Evolutionary conservation across 1,140 invertebrate species (phyloP).

Genomic region (Cydia fagiglandana): DNA sequence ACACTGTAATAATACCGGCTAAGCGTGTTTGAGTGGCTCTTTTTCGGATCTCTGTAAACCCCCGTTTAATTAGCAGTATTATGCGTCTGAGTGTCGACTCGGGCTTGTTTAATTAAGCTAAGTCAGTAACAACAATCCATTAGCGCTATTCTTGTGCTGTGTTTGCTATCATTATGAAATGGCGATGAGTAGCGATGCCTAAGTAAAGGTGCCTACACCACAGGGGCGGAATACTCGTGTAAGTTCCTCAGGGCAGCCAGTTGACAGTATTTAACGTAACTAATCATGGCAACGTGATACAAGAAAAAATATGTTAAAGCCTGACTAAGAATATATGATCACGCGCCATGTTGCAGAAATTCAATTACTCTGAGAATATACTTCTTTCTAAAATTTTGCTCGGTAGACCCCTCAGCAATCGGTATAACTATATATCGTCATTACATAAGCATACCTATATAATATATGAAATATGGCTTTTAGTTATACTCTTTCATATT

Average conservation of each 20-base stretch:
- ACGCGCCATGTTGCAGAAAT: too few relatives aligned
- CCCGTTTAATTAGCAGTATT: slow-evolving; percentile 77
- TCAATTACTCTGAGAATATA: too few relatives aligned
- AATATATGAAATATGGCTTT: too few relatives aligned
- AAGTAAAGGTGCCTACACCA: not conserved
- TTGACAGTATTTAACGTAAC: not conserved
- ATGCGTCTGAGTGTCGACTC: slow-evolving; percentile 75
- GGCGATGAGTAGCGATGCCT: slow-evolving; percentile 14
- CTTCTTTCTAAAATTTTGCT: too few relatives aligned
- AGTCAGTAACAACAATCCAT: slow-evolving; percentile 75
- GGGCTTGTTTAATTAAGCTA: slow-evolving; percentile 77
- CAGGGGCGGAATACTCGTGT: not conserved
- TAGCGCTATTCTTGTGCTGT: slow-evolving; percentile 50
- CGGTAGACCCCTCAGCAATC: too few relatives aligned
- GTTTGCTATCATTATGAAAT: slow-evolving; percentile 41
- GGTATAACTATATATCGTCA: too few relatives aligned
- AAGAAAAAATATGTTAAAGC: too few relatives aligned
- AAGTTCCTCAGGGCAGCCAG: not conserved
- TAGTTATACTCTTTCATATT: too few relatives aligned
- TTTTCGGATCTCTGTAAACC: slow-evolving; percentile 77
- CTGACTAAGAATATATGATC: too few relatives aligned
- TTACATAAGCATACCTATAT: too few relatives aligned
- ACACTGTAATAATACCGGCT: slow-evolving; percentile 78
- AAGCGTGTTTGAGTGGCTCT: slow-evolving; percentile 78
- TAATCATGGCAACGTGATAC: not conserved